Evolutionary conservation across 2,797 vertebrate genomes (phyloP).

Genomic region (Scleropages formosus): DNA sequence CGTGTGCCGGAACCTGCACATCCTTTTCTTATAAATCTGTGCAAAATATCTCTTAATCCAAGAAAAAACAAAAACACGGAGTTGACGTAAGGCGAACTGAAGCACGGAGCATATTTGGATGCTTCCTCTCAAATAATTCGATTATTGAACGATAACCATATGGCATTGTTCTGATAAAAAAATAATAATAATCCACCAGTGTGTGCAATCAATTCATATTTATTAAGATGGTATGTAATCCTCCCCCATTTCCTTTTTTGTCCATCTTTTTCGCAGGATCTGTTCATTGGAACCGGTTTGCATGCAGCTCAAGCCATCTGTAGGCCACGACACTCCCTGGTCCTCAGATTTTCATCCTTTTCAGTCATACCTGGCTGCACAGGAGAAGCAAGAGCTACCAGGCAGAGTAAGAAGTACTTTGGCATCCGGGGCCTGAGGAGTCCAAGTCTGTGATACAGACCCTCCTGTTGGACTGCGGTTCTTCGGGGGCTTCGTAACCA

Average conservation of each 20-base stretch:
- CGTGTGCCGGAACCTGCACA: slow-evolving; percentile 37
- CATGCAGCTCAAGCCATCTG: neutral
- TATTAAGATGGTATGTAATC: slow-evolving; percentile 24
- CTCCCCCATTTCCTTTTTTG: slow-evolving; percentile 38
- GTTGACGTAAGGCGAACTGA: slow-evolving; percentile 51
- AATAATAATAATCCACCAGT: slow-evolving; percentile 22
- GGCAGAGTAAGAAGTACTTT: neutral
- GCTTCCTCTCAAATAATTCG: slow-evolving; percentile 34
- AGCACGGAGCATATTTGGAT: slow-evolving; percentile 28
- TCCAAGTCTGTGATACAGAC: neutral
- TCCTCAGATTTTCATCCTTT: neutral
- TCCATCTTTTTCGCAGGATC: slow-evolving; percentile 36
- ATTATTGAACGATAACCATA: slow-evolving; percentile 36
- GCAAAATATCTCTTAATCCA: slow-evolving; percentile 39
- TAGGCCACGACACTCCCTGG: neutral
- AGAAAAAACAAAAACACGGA: slow-evolving; percentile 33
- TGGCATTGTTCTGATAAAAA: slow-evolving; percentile 10
- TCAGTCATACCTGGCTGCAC: neutral
- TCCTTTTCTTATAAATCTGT: slow-evolving; percentile 42
- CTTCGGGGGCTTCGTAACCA: slow-evolving; percentile 51
- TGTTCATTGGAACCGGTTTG: neutral
- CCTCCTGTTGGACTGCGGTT: neutral
- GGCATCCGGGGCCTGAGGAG: slow-evolving; percentile 35
- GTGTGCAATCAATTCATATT: slow-evolving; percentile 19
- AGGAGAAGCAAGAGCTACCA: neutral